These are phyloP conservation scores for Caiman crocodilus DNA, from an alignment of 2,797 vertebrate genomes.

Conservation along the genomic window DNA sequence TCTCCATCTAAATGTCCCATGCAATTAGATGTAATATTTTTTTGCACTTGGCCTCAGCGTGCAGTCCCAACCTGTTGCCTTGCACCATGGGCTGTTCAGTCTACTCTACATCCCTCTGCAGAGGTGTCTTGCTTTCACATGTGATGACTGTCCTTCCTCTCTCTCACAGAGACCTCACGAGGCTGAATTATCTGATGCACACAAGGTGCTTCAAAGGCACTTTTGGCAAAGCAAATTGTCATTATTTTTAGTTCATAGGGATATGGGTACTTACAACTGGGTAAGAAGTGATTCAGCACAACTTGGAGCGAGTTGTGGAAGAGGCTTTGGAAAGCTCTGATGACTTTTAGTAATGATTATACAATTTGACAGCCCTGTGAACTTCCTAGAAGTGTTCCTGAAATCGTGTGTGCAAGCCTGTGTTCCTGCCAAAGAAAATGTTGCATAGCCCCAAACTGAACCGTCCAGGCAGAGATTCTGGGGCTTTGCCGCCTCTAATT, in stretches of 20 bases:
- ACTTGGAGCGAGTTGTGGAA: constrained; percentile 6
- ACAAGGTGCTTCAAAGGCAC: background rate
- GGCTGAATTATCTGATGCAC: background rate
- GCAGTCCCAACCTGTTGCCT: too few relatives aligned
- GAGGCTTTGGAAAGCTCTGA: background rate
- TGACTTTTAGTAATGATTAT: constrained; percentile 60
- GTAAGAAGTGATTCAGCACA: constrained; percentile 27
- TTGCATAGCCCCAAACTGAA: background rate
- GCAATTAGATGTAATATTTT: background rate
- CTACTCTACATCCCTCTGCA: accelerated
- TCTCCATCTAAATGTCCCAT: too few relatives aligned
- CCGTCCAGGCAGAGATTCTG: background rate
- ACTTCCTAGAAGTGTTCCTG: constrained; percentile 60
- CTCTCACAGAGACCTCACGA: background rate
- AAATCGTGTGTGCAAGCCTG: constrained; percentile 14
- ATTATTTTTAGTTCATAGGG: background rate
- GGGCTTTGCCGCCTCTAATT: background rate
- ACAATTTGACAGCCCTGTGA: constrained; percentile 51
- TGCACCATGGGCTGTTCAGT: background rate
- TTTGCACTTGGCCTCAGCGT: background rate
- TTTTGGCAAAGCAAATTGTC: background rate
- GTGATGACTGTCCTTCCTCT: background rate
- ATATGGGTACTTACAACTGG: background rate
- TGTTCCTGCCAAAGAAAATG: constrained; percentile 14
- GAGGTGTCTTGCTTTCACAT: background rate